phyloP scores from a whole-genome alignment of 2,113 vertebrate genomes.

The Perccottus glenii region DNA sequence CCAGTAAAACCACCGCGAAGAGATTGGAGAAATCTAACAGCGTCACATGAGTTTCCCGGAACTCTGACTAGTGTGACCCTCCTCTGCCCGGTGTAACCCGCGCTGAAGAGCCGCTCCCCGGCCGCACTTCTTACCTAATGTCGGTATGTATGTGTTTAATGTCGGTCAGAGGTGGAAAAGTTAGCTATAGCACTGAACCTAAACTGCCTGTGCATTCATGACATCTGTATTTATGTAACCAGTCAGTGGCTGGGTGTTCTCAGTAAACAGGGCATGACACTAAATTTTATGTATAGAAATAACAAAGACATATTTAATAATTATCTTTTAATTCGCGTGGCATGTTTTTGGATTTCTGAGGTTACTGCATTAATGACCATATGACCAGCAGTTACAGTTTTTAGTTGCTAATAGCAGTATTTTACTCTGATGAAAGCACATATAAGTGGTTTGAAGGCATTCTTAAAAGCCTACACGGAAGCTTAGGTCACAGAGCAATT shows the following conservation, averaged over 20 bases:
- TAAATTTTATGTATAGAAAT: too few species aligned
- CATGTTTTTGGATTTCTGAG: neutral
- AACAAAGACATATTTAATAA: neutral
- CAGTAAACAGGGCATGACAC: too few species aligned
- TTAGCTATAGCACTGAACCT: neutral
- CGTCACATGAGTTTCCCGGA: slow-evolving; percentile 62
- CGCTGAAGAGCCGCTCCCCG: slow-evolving; percentile 14
- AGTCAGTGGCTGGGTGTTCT: neutral
- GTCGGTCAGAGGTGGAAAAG: neutral
- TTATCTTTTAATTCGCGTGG: neutral
- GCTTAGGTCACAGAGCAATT: slow-evolving; percentile 3
- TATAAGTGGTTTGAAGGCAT: neutral
- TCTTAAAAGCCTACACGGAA: slow-evolving; percentile 4
- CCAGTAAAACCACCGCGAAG: slow-evolving; percentile 47
- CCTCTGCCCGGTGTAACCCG: neutral
- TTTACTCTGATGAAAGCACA: neutral
- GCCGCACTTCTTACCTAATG: slow-evolving; percentile 12
- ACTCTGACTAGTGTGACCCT: slow-evolving; percentile 7
- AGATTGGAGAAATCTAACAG: slow-evolving; percentile 3
- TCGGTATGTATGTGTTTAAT: slow-evolving; percentile 48
- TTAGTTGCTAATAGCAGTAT: neutral
- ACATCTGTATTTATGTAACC: neutral
- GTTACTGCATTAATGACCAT: neutral
- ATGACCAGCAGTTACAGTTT: neutral
- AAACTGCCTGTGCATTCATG: neutral